phyloP scores from a whole-genome alignment of 2,797 vertebrate species.

The Spinus olivaceus region DNA sequence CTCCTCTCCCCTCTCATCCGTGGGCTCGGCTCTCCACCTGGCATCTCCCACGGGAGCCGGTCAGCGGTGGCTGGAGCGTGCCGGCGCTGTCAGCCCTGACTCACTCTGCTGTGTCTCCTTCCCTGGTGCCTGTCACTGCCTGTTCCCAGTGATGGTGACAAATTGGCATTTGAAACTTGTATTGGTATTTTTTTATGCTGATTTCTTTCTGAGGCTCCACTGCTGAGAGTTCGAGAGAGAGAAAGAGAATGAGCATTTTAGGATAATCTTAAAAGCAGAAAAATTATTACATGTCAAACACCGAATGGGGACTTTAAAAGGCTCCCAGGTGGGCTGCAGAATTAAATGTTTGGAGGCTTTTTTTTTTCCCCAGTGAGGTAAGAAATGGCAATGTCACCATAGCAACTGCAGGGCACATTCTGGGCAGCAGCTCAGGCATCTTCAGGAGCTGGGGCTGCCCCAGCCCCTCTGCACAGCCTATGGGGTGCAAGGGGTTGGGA shows the following conservation, averaged over 20 bases:
- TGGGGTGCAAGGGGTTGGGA: not conserved
- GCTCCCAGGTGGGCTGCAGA: constrained; percentile 75
- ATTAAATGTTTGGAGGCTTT: constrained; percentile 71
- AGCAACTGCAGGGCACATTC: constrained; percentile 66
- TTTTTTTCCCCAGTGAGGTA: constrained; percentile 34
- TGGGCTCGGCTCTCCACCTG: not conserved
- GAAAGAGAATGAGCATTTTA: constrained; percentile 61
- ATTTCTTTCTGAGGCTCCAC: constrained; percentile 35
- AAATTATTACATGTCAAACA: constrained; percentile 73
- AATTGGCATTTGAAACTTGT: constrained; percentile 38
- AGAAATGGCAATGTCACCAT: constrained; percentile 65
- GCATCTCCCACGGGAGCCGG: not conserved
- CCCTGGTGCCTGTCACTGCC: not conserved
- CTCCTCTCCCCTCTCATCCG: not conserved
- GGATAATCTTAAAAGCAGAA: constrained; percentile 73
- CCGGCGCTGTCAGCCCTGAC: not conserved
- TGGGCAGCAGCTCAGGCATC: not conserved
- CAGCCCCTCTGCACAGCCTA: not conserved
- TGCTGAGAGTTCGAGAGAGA: constrained; percentile 39
- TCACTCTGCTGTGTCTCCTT: not conserved
- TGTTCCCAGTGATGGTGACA: not conserved
- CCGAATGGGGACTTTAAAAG: constrained; percentile 70
- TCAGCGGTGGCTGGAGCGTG: not conserved
- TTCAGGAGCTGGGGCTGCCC: not conserved
- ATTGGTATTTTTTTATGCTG: constrained; percentile 28